Conservation (phyloP, 2,113 vertebrate species). For the Eptatretus burgeri region DNA sequence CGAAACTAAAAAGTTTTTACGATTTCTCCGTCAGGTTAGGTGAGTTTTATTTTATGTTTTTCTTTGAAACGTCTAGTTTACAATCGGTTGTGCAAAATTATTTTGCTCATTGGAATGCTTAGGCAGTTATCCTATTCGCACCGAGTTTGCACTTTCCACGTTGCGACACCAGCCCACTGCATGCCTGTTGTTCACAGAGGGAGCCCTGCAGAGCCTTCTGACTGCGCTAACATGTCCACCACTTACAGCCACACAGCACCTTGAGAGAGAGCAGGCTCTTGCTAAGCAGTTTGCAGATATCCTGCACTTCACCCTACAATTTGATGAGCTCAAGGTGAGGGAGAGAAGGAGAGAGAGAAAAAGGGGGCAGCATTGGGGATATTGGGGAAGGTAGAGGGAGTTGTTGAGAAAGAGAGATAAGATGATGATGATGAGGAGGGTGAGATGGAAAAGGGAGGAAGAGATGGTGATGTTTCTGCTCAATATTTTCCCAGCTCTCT, state of each 20-base stretch:
- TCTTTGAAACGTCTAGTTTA: background rate
- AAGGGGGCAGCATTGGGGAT: background rate
- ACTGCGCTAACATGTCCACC: slow-evolving; percentile 60
- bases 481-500: no score
- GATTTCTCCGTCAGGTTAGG: slow-evolving; percentile 73
- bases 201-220: slow-evolving; percentile 60
- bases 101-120: no score
- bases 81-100: background rate
- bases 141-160: no score
- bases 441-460: no score
- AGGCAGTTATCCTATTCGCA: no score
- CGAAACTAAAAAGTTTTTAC: slow-evolving; percentile 75
- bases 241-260: slow-evolving; percentile 66
- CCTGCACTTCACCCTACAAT: slow-evolving; percentile 85
- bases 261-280: slow-evolving; percentile 78
- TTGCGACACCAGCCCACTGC: background rate
- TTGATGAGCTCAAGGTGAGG: slow-evolving; percentile 80
- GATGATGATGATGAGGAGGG: no score
- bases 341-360: background rate
- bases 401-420: no score
- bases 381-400: no score
- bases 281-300: slow-evolving; percentile 96
- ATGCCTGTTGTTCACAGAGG: slow-evolving; percentile 22
- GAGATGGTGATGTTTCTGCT: no score
- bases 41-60: slow-evolving; percentile 13